Base-by-base conservation (phyloP, 2,113 vertebrate genomes). In the Symphodus melops region DNA sequence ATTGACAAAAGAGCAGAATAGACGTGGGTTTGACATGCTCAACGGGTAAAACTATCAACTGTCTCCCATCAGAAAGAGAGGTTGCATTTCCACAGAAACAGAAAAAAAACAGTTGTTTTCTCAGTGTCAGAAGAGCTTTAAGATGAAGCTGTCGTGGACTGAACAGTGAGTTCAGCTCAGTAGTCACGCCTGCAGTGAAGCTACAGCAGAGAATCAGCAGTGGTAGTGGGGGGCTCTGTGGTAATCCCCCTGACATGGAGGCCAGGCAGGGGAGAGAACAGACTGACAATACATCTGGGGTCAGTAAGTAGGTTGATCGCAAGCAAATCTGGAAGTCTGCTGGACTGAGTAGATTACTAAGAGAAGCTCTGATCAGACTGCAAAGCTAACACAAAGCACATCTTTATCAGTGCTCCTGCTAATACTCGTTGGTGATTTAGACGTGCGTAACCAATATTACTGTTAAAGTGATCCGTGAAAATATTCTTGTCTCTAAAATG, bases 261-360 rank as follows among this genome's bases (percentile, higher is more conserved):
- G 83, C 74, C 77, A 58, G 64, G 75, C 82, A 36, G 83, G 60
- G 69, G 58, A 42, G 75, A 80, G 68, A 70, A 86, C 87, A 86
- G 88, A 75, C 88, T 77, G 90, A 82, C 65, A 21, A 80, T 82
- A 91, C 90, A 90, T 91, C 90, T 92, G 88, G 87, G 78, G 78
- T 86, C 72, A 67, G 81, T 91, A 85, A 89, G 83, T 86, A 89
- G 87, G 87, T 81, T 91, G 88, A 86, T 83, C 72, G 79, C 82
- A 80, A 82, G 68, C 81, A 73, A 90, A 86, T 78, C 82, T 57
- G 53, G 52, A 87, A 72, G 82, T 71, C 80, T 82, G 70, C 80
- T 67, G 69, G 53, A 64, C 81, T 88, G 81, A 88, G 86, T 79
- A 88, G 91, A 90, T 91, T 91, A 91, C 62, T 48, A 58, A 64